Evolutionary conservation across 2,888 invertebrate species (phyloP).

Genomic region (Mythimna impura): DNA sequence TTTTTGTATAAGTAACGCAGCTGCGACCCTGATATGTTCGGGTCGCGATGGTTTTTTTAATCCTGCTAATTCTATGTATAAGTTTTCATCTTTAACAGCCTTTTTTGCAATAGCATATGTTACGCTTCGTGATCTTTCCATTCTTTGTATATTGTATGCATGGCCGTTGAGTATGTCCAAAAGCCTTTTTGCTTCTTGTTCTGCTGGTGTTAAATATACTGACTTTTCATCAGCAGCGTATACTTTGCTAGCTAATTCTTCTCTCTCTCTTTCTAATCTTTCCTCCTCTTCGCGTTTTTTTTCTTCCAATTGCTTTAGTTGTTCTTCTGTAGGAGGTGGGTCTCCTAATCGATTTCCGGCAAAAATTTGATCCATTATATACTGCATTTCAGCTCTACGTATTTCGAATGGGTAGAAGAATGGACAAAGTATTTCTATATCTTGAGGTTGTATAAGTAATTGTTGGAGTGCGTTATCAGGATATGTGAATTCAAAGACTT

Average conservation of each 20-base stretch:
- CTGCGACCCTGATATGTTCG: conserved; percentile 71
- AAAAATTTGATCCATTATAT: conserved; percentile 84
- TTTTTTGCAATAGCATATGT: conserved; percentile 72
- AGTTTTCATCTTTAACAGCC: conserved; percentile 77
- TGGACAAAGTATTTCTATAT: conserved; percentile 92
- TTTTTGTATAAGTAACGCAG: conserved; percentile 76
- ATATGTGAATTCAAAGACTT: conserved; percentile 92
- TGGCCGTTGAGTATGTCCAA: conserved; percentile 76
- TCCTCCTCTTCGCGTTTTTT: conserved; percentile 75
- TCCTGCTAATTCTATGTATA: conserved; percentile 84
- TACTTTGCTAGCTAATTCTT: conserved; percentile 74
- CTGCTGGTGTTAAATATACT: conserved; percentile 74
- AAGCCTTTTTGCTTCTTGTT: conserved; percentile 73
- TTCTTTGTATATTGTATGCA: conserved; percentile 81
- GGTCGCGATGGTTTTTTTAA: conserved; percentile 76
- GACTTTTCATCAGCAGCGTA: conserved; percentile 71
- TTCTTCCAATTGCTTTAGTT: conserved; percentile 77
- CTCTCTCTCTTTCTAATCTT: conserved; percentile 74
- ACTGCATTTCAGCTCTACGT: conserved; percentile 84
- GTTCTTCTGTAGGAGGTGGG: conserved; percentile 80
- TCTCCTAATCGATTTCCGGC: conserved; percentile 84
- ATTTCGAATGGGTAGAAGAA: conserved; percentile 91
- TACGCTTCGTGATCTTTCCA: conserved; percentile 80
- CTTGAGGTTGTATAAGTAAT: conserved; percentile 92
- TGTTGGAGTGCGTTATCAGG: conserved; percentile 93